phyloP scores from a whole-genome alignment of 2,888 invertebrate genomes.

The Chrysodeixis includens region DNA sequence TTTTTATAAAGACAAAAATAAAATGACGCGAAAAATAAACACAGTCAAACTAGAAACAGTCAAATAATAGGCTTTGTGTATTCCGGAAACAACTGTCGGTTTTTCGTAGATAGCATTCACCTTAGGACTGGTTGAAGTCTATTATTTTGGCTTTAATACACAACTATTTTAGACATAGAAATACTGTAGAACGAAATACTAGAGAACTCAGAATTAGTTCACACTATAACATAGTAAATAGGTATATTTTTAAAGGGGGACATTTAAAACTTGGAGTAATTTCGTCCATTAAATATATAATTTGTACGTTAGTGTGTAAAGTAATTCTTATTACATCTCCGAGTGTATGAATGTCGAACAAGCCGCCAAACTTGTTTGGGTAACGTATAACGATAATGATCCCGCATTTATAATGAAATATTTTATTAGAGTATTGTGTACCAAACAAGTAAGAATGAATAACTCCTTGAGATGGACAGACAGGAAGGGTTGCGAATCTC shows the following conservation, averaged over 20 bases:
- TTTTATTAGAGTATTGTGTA: constrained; percentile 74
- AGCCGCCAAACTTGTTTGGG: constrained; percentile 47
- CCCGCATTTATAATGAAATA: constrained; percentile 71
- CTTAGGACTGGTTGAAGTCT: background rate
- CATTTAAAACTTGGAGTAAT: too few species aligned
- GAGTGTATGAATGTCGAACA: constrained; percentile 47
- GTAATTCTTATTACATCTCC: constrained; percentile 33
- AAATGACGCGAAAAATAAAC: constrained; percentile 18
- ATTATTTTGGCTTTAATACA: background rate
- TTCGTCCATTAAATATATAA: too few species aligned
- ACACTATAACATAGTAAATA: too few species aligned
- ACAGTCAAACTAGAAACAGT: background rate
- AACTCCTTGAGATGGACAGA: constrained; percentile 47
- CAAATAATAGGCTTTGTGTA: constrained; percentile 4
- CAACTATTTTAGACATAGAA: too few species aligned
- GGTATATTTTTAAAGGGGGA: too few species aligned
- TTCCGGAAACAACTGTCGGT: background rate
- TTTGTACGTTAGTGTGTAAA: constrained; percentile 10
- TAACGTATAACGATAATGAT: constrained; percentile 66
- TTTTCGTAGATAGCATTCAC: background rate
- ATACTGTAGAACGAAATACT: too few species aligned
- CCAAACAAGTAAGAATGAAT: constrained; percentile 65
- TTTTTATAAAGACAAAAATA: constrained; percentile 21
- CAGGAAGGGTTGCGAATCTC: constrained; percentile 13
- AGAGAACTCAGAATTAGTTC: too few species aligned